Evolutionary conservation across 2,797 vertebrate species (phyloP), one percentile per base, ranked within the genome.

Genomic region (Phrynocephalus forsythii): DNA sequence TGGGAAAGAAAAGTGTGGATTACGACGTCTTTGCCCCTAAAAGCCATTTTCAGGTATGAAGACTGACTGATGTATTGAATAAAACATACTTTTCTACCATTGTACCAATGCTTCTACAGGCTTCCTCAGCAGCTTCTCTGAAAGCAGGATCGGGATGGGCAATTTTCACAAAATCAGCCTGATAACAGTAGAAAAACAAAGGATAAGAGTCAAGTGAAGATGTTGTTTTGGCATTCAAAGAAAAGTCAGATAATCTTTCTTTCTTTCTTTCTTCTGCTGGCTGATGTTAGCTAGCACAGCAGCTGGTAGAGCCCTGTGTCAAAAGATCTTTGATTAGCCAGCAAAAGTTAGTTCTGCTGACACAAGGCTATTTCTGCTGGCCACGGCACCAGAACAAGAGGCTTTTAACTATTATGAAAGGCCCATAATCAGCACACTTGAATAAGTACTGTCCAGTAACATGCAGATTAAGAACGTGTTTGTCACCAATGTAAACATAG

Each of bases 141-240:
- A 98, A 99, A 0, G 95, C 97, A 20, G 96, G 96, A 91, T 99
- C 97, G 15, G 99, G 99, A 92, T 99, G 99, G 73, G 98, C 98
- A 66, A 98, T 97, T 96, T 99, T 99, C 66, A 99, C 96, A 96
- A 99, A 99, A 94, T 99, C 99, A 33, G 99, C 99, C 99, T 99
- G 94, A 26, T 3, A 56, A 1, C 76, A 60, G 28, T 75, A 30
- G 89, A 78, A 72, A 93, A 90, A 75, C 24, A 20, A 63, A 93
- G 0, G 48, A 86, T 3, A 73, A 79, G 3, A 56, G 5, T 84
- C 66, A 93, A 22, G 3, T n/a, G 80, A 87, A 83, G 52, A 73
- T 26, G 28, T 56, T 81, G 30, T 6, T 69, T 87, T 67, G 11
- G 30, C 10, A 68, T 77, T 77, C 20, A n/a, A 1, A 72, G 15